Evolutionary conservation across 2,888 invertebrate species (phyloP).

Genomic region (Cosmia trapezina): DNA sequence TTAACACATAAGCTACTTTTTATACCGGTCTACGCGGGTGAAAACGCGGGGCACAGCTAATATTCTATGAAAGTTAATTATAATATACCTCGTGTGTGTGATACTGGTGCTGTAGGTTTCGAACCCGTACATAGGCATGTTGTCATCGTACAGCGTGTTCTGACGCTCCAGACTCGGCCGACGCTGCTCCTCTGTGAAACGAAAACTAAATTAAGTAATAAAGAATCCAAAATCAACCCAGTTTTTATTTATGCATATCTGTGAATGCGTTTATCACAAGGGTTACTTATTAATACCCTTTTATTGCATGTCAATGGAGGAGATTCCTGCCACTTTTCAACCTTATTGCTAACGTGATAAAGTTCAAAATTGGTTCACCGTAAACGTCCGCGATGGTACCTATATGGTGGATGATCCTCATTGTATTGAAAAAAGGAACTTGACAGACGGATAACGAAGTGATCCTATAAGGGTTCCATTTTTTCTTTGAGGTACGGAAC

Average conservation of each 20-base stretch:
- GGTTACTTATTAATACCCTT: neutral
- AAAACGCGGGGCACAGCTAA: too few species aligned
- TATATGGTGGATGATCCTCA: too few species aligned
- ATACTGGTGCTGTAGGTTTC: slow-evolving; percentile 79
- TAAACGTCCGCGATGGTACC: too few species aligned
- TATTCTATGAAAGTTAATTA: neutral
- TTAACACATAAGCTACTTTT: too few species aligned
- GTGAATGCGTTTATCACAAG: neutral
- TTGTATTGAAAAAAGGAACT: too few species aligned
- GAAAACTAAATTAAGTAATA: neutral
- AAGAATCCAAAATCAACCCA: neutral
- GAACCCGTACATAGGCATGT: slow-evolving; percentile 87
- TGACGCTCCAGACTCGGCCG: slow-evolving; percentile 95
- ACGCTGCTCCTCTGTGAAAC: slow-evolving; percentile 87
- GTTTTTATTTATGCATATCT: neutral
- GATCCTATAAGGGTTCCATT: too few species aligned
- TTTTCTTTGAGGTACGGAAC: too few species aligned
- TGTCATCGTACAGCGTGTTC: slow-evolving; percentile 94
- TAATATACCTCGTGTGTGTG: slow-evolving; percentile 82
- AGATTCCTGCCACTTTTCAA: neutral
- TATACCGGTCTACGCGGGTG: too few species aligned
- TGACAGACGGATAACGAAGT: too few species aligned
- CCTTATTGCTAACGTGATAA: too few species aligned
- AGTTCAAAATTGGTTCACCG: too few species aligned
- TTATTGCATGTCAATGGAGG: neutral